Evolutionary conservation across 2,113 vertebrate genomes (phyloP).

Genomic region (Neomonachus schauinslandi): DNA sequence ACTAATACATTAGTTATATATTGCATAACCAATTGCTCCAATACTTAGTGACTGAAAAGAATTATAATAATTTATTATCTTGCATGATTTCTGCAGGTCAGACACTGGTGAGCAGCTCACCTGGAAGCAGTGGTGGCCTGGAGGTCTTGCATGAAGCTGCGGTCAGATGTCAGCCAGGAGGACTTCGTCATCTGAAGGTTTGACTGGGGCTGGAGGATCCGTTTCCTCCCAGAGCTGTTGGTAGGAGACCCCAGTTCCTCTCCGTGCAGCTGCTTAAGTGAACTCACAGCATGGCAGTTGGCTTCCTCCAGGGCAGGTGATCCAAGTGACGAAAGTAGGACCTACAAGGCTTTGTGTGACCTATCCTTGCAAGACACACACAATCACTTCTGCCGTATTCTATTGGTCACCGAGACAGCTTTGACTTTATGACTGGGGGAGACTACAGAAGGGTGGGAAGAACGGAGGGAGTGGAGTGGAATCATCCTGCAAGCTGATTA

Average conservation of each 20-base stretch:
- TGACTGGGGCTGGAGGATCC: too few species aligned
- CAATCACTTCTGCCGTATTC: too few species aligned
- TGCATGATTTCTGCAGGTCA: neutral
- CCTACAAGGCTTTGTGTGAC: neutral
- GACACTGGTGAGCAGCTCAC: neutral
- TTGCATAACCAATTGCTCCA: neutral
- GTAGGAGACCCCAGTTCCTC: neutral
- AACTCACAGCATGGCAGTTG: neutral
- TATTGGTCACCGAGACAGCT: neutral
- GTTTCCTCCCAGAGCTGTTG: fast-evolving
- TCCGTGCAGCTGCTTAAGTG: fast-evolving
- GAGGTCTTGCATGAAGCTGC: fast-evolving
- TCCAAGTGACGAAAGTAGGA: neutral
- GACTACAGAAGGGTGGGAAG: fast-evolving
- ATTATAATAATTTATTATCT: too few species aligned
- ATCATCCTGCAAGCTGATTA: neutral
- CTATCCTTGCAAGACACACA: neutral
- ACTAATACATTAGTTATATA: neutral
- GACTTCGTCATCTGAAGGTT: neutral
- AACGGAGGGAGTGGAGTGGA: neutral
- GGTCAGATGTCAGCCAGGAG: neutral
- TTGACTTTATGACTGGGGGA: neutral
- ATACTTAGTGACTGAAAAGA: neutral
- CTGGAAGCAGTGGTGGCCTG: neutral
- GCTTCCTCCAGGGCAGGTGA: neutral